Conservation (phyloP, 2,797 vertebrate genomes). For the Kryptopterus vitreolus region DNA sequence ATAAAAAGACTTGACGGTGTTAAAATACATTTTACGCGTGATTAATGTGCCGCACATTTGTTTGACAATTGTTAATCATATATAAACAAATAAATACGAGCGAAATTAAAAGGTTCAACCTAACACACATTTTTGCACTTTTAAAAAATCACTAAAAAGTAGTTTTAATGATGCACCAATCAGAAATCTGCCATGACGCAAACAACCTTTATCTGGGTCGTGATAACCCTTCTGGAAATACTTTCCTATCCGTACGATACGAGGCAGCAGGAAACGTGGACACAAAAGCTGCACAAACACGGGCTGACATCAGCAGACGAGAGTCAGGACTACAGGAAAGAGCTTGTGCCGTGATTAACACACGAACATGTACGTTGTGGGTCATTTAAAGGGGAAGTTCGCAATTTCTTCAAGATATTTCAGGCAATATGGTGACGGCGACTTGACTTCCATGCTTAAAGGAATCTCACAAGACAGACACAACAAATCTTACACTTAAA, state of each 20-base stretch:
- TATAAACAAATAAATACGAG: too few species aligned
- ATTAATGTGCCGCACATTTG: too few species aligned
- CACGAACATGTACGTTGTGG: background rate
- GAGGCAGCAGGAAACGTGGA: constrained; percentile 58
- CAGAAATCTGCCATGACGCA: too few species aligned
- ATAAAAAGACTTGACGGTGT: too few species aligned
- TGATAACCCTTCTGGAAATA: constrained; percentile 23
- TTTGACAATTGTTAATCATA: too few species aligned
- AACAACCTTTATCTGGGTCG: background rate
- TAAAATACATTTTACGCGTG: too few species aligned
- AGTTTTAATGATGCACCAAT: too few species aligned
- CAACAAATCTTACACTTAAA: too few species aligned
- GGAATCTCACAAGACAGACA: background rate
- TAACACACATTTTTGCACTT: too few species aligned
- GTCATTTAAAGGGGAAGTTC: background rate
- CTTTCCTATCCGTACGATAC: constrained; percentile 33
- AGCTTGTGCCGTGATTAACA: background rate
- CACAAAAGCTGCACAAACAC: constrained; percentile 49
- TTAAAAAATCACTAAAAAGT: too few species aligned
- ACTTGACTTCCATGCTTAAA: background rate
- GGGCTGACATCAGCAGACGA: constrained; percentile 8
- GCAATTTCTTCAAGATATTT: background rate
- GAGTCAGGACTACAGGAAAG: constrained; percentile 27
- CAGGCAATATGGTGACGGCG: background rate
- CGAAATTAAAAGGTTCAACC: too few species aligned